phyloP scores from a whole-genome alignment of 2,113 vertebrate species.

The Charina bottae region DNA sequence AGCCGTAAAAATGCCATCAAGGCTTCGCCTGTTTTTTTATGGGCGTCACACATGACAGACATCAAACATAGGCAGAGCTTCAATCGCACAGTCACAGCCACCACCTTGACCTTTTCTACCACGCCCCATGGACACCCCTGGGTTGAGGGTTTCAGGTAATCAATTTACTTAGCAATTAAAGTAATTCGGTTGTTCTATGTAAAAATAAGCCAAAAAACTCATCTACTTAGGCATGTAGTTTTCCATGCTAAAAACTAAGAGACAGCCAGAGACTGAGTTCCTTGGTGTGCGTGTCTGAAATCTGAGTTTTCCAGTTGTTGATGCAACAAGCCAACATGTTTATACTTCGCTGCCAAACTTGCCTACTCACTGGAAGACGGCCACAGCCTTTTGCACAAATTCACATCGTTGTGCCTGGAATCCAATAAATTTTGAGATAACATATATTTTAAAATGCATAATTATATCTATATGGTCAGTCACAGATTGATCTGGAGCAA shows the following conservation, averaged over 20 bases:
- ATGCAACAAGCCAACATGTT: not conserved
- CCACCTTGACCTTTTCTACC: too few species aligned
- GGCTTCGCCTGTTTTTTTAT: too few species aligned
- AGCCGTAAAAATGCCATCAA: too few species aligned
- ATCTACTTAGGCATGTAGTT: constrained; percentile 34
- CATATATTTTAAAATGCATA: not conserved
- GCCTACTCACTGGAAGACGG: not conserved
- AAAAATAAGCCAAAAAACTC: constrained; percentile 54
- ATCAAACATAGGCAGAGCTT: too few species aligned
- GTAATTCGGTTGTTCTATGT: constrained; percentile 4
- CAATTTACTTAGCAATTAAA: constrained; percentile 57
- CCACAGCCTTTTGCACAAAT: not conserved
- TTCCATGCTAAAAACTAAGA: fast-evolving
- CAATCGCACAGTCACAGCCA: too few species aligned
- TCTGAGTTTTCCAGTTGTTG: not conserved
- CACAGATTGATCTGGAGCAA: not conserved
- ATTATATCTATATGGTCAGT: not conserved
- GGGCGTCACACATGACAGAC: too few species aligned
- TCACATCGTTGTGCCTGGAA: not conserved
- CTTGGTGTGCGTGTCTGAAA: not conserved
- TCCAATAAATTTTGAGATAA: not conserved
- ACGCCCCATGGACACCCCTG: too few species aligned
- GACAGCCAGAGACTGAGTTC: constrained; percentile 22
- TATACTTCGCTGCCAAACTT: too few species aligned
- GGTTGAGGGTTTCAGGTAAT: constrained; percentile 45